These are phyloP conservation scores for Hippocampus zosterae DNA, from an alignment of 2,113 vertebrate genomes.

Conservation along the genomic window DNA sequence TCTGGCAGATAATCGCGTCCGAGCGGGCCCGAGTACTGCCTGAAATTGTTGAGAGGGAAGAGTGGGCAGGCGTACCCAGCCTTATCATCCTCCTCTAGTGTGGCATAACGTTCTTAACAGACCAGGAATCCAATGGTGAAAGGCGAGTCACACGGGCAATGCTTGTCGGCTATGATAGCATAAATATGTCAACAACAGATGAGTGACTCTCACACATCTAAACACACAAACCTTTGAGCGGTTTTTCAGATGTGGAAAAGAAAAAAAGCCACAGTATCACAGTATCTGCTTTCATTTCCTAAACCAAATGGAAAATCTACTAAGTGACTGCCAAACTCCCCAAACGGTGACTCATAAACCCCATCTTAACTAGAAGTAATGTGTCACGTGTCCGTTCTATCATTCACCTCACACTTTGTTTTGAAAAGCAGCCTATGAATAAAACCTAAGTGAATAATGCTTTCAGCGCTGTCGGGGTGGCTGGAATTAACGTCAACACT, in stretches of 20 bases:
- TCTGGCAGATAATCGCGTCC: background rate
- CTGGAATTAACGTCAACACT: background rate
- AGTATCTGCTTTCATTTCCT: slow-evolving; percentile 25
- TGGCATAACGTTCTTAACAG: slow-evolving; percentile 12
- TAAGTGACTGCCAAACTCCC: slow-evolving; percentile 8
- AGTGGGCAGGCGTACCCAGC: background rate
- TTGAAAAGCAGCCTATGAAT: background rate
- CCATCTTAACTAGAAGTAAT: background rate
- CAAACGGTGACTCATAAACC: slow-evolving; percentile 6
- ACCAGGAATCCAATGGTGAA: slow-evolving; percentile 31
- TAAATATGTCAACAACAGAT: slow-evolving; percentile 16
- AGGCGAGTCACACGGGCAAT: slow-evolving; percentile 46
- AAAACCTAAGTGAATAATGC: background rate
- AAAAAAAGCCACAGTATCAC: background rate
- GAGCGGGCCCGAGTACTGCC: background rate
- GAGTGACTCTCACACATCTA: background rate
- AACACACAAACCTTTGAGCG: background rate
- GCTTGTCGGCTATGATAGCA: slow-evolving; percentile 12
- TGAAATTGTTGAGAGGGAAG: background rate
- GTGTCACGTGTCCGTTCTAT: background rate
- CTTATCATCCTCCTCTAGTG: slow-evolving; percentile 3
- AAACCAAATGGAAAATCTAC: slow-evolving; percentile 10
- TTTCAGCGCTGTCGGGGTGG: background rate
- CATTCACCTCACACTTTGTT: background rate
- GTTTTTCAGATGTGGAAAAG: slow-evolving; percentile 24